Conservation (phyloP, 1,140 invertebrate genomes). For the Papilio machaon region DNA sequence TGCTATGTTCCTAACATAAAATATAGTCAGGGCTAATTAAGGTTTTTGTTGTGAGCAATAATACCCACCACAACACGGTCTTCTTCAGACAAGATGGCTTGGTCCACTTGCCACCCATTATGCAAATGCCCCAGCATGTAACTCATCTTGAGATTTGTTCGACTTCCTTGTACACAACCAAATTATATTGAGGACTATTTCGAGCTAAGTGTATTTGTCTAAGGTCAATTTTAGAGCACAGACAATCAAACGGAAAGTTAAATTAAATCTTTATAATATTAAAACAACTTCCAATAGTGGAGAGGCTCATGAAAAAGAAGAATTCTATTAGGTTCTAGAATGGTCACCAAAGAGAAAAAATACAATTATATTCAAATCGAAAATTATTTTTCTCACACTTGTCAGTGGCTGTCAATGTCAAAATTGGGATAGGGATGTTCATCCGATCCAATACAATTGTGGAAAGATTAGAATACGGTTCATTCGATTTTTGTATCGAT, state of each 20-base stretch:
- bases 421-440: no score
- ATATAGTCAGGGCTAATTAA: neutral
- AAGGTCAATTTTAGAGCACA: neutral
- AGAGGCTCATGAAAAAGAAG: no score
- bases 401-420: no score
- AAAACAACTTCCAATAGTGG: neutral
- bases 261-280: no score
- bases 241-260: neutral
- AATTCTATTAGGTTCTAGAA: no score
- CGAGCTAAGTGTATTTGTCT: neutral
- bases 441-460: no score
- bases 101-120: conserved; percentile 99
- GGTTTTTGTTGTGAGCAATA: neutral
- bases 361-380: no score
- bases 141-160: conserved; percentile 88
- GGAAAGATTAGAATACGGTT: no score
- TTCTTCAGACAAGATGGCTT: conserved; percentile 99
- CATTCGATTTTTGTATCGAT: conserved; percentile 91
- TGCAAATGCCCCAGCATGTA: conserved; percentile 99
- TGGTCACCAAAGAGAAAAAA: no score
- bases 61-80: conserved; percentile 94
- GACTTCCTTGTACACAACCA: neutral
- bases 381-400: no score
- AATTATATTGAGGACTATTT: neutral
- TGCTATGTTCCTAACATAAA: no score